Base-by-base conservation (phyloP, 1,140 invertebrate species). In the Drosophila nikananu region DNA sequence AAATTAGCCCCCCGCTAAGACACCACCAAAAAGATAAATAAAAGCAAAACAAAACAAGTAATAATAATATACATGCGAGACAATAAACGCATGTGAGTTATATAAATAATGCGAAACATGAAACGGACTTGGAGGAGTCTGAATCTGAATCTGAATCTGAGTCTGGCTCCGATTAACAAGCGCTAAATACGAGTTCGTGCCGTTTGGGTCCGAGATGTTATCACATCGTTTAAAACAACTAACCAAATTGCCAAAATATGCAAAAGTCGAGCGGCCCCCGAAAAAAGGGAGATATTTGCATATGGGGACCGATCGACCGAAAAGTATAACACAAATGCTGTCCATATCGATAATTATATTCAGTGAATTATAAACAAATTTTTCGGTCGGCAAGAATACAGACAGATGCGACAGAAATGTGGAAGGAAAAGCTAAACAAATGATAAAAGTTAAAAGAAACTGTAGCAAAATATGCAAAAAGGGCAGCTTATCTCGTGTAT, bases 141-240 rank as follows among this genome's bases (percentile, higher is more conserved):
- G n/a, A n/a, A n/a, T n/a, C n/a, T n/a, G n/a, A n/a, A n/a, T n/a
- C n/a, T n/a, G n/a, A n/a, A n/a, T n/a, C n/a, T n/a, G 67, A 58
- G 41, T 58, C 49, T 10, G 65, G 44, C 60, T 77, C 63, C 65
- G 77, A 78, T 78, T 79, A 79, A 79, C 65, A 78, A 78, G 74
- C 66, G 76, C 77, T 78, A 79, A 72, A 79, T 78, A 78, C 74
- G 76, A 78, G 60, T 76, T 86, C 82, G 81, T 81, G 77, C 71
- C 84, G 74, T 89, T 84, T 70, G 67, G 62, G 55, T 39, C 44
- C 54, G 32, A 63, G 81, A 90, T 90, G 80, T 90, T 90, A 90
- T 90, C 86, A 90, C 86, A 90, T 90, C 86, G 86, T 90, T 90
- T 90, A 90, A 90, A 90, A 90, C 82, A 90, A 90, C 86, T 90